A percentile compares a stretch with the other conserved stretches of the same genome.
These are phyloP conservation scores for Nibea coibor DNA, from an alignment of 2,113 vertebrate genomes.

Conservation along the genomic window DNA sequence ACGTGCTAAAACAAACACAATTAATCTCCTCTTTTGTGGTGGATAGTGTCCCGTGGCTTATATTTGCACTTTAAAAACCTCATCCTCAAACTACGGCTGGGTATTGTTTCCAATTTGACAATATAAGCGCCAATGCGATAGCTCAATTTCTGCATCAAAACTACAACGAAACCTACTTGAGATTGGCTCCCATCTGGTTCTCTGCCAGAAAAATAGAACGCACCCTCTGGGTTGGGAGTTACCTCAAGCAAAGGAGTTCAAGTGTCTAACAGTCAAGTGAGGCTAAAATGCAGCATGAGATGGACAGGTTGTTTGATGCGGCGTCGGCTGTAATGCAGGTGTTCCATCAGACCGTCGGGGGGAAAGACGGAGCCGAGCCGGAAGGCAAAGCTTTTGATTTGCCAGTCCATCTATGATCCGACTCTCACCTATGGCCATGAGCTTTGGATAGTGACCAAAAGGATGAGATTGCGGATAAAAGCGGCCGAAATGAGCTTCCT, in stretches of 20 bases:
- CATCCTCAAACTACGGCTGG: neutral
- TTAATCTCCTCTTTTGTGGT: neutral
- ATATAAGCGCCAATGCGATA: neutral
- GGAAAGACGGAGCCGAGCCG: neutral
- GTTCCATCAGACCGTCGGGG: neutral
- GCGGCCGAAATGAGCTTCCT: too few relatives aligned
- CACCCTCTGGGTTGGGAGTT: neutral
- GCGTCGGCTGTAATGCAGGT: neutral
- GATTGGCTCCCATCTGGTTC: neutral
- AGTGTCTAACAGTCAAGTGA: neutral
- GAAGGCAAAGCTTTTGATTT: too few relatives aligned
- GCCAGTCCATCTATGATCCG: too few relatives aligned
- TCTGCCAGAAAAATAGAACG: neutral
- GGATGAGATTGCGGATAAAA: too few relatives aligned
- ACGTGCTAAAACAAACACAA: constrained; percentile 12
- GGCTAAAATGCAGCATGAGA: too few relatives aligned
- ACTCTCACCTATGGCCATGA: too few relatives aligned
- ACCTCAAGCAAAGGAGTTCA: neutral
- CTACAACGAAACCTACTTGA: neutral
- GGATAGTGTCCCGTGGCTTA: neutral
- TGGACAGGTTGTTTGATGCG: too few relatives aligned
- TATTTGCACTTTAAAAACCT: neutral
- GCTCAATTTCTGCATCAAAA: neutral
- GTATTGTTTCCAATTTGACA: neutral
- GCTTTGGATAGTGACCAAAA: too few relatives aligned